These are phyloP conservation scores for Muntiacus reevesi DNA, from an alignment of 2,113 vertebrate genomes.

Conservation along the genomic window DNA sequence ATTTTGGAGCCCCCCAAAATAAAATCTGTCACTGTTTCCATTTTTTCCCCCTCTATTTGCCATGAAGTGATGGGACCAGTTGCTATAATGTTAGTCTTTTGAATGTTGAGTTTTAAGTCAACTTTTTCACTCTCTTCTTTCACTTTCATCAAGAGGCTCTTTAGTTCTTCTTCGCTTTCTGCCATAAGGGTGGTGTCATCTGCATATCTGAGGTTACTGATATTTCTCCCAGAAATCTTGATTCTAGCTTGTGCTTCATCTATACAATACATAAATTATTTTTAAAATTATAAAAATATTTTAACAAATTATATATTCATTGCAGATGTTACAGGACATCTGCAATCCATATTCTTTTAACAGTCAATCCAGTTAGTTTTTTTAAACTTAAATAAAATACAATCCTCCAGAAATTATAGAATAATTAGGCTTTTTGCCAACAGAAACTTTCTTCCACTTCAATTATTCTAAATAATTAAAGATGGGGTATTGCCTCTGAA, in stretches of 20 bases:
- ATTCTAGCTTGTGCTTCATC: not conserved
- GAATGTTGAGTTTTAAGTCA: not conserved
- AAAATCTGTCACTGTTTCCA: not conserved
- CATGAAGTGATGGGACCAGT: not conserved
- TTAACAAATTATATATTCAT: not conserved
- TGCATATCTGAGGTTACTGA: not conserved
- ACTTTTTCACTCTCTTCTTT: not conserved
- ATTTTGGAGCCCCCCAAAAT: not conserved
- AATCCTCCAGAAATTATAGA: not conserved
- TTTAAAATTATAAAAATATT: slow-evolving; percentile 24
- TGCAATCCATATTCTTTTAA: not conserved
- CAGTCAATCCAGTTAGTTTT: not conserved
- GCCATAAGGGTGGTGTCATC: not conserved
- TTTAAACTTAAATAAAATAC: not conserved
- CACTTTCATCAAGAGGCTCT: not conserved
- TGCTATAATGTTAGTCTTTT: not conserved
- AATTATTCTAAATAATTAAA: not conserved
- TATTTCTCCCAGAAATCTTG: not conserved
- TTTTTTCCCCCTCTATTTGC: not conserved
- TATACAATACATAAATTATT: not conserved
- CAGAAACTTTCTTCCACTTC: not conserved
- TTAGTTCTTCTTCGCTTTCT: not conserved
- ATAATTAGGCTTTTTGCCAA: not conserved
- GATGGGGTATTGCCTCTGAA: not conserved
- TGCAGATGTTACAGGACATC: not conserved